Conservation (phyloP, 2,888 invertebrate species). For the Norana najaformis region DNA sequence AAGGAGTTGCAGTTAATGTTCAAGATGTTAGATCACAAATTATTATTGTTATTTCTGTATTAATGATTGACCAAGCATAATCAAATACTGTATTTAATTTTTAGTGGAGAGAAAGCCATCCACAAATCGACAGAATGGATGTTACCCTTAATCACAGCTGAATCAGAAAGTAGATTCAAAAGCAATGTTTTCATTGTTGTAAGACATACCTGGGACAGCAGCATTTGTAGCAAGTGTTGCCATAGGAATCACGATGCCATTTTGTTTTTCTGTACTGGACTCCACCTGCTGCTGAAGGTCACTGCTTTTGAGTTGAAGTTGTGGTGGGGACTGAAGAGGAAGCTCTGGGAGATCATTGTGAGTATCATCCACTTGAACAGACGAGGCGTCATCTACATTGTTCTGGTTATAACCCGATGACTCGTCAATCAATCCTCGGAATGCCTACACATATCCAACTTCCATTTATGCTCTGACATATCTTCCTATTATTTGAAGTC, state of each 20-base stretch:
- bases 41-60: too few species aligned
- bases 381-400: neutral
- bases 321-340: neutral
- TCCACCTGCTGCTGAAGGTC: neutral
- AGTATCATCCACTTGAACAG: neutral
- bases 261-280: neutral
- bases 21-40: too few species aligned
- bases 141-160: too few species aligned
- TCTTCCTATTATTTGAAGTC: neutral
- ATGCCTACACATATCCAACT: neutral
- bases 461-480: neutral
- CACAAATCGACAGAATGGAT: too few species aligned
- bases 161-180: too few species aligned
- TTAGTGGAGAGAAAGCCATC: too few species aligned
- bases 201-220: neutral
- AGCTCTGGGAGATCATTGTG: neutral
- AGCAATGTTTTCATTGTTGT: neutral
- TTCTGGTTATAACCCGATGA: neutral
- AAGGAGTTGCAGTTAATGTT: too few species aligned
- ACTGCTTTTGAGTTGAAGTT: neutral
- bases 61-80: too few species aligned
- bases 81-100: too few species aligned
- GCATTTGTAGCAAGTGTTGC: neutral
- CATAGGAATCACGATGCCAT: neutral
- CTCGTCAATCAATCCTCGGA: slow-evolving; percentile 13